These are phyloP conservation scores for Tadarida brasiliensis DNA, from an alignment of 2,797 vertebrate genomes.

Conservation along the genomic window DNA sequence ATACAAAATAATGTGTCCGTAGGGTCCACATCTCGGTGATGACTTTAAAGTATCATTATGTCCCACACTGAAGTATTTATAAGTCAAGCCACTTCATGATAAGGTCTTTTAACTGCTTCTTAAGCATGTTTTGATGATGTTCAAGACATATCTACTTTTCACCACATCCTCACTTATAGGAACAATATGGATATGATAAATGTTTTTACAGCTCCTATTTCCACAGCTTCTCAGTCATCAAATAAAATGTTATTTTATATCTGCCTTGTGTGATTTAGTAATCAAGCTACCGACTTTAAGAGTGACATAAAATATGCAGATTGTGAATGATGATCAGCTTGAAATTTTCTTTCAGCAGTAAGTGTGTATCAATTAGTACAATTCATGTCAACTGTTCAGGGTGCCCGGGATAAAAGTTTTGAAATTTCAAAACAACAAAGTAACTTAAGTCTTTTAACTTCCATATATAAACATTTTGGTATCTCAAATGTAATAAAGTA, in stretches of 20 bases:
- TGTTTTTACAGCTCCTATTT: not conserved
- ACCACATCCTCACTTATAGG: not conserved
- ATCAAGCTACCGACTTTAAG: constrained; percentile 22
- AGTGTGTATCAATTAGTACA: not conserved
- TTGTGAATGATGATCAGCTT: not conserved
- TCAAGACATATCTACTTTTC: not conserved
- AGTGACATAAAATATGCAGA: not conserved
- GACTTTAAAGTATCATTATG: not conserved
- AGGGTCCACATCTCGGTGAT: not conserved
- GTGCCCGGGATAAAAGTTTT: constrained; percentile 6
- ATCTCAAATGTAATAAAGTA: constrained; percentile 14
- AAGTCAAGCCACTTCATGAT: not conserved
- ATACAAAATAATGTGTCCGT: not conserved
- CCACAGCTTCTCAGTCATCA: not conserved
- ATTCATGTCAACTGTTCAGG: not conserved
- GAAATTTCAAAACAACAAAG: constrained; percentile 26
- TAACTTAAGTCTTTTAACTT: not conserved
- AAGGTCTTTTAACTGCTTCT: not conserved
- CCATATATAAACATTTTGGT: not conserved
- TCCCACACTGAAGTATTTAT: not conserved
- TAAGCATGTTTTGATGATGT: not conserved
- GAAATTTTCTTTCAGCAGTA: not conserved
- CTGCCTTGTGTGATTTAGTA: not conserved
- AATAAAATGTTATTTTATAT: constrained; percentile 15
- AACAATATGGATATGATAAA: constrained; percentile 3